phyloP scores from a whole-genome alignment of 2,888 invertebrate species.

The Eupithecia exiguata region DNA sequence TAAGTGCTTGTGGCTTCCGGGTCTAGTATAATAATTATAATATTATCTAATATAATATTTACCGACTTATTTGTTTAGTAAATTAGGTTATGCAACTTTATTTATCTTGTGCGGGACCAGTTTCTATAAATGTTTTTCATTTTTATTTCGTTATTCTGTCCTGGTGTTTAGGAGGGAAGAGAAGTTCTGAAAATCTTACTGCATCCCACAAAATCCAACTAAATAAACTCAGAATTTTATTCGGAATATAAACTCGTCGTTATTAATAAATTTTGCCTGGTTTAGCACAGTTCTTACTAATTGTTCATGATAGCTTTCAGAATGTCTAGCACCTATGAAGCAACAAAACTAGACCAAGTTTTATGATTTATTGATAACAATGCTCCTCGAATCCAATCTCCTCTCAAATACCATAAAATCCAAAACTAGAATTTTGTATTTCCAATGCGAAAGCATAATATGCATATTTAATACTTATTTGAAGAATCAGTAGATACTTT shows the following conservation, averaged over 20 bases:
- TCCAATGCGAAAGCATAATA: constrained; percentile 8
- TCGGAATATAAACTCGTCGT: neutral
- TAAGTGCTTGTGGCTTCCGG: no score
- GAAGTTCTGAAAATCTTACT: neutral
- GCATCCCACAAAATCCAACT: neutral
- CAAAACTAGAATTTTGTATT: constrained; percentile 15
- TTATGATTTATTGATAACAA: neutral
- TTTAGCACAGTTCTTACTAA: neutral
- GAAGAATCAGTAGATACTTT: neutral
- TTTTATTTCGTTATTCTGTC: neutral
- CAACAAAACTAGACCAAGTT: neutral
- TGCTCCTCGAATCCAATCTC: constrained; percentile 8
- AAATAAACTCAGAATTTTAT: neutral
- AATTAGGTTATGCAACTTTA: no score
- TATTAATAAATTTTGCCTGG: neutral
- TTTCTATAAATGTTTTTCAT: neutral
- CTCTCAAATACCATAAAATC: constrained; percentile 19
- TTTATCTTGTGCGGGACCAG: neutral
- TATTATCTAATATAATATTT: no score
- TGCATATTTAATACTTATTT: neutral
- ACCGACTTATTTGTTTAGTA: no score
- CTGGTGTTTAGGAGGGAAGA: neutral
- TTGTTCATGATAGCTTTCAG: neutral
- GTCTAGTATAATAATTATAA: no score
- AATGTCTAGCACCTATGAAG: neutral